phyloP scores from a whole-genome alignment of 2,113 vertebrate species.

The Pagrus major region DNA sequence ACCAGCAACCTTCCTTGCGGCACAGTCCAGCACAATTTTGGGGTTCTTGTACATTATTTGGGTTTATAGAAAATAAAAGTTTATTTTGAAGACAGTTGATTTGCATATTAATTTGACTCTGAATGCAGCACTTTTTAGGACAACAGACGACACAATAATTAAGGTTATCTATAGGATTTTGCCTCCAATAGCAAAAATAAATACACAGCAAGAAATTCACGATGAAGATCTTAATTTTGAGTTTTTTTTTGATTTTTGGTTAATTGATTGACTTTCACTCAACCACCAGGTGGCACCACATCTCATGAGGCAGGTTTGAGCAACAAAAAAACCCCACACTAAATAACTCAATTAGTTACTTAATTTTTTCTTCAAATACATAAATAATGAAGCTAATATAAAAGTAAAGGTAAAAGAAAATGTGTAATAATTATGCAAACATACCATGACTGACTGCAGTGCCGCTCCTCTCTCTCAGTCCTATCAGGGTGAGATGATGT shows the following conservation, averaged over 20 bases:
- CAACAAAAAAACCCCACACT: not conserved
- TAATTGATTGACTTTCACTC: not conserved
- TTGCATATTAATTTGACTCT: no score
- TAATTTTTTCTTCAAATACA: not conserved
- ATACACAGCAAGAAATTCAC: no score
- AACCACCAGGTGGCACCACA: slow-evolving; percentile 36
- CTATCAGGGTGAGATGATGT: not conserved
- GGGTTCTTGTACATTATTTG: no score
- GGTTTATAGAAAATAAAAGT: no score
- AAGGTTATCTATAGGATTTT: no score
- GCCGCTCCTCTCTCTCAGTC: not conserved
- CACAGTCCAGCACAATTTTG: no score
- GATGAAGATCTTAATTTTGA: no score
- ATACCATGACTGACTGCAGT: slow-evolving; percentile 48
- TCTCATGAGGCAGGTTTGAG: not conserved
- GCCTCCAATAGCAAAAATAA: no score
- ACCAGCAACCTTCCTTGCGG: no score
- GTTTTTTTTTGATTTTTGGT: not conserved
- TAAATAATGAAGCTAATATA: not conserved
- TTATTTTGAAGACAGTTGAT: no score
- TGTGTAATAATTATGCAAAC: slow-evolving; percentile 31
- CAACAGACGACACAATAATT: no score
- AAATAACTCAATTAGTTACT: not conserved
- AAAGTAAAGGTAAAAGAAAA: not conserved
- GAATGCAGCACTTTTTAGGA: no score